phyloP scores from a whole-genome alignment of 2,113 vertebrate species.

The Pardalotus punctatus region DNA sequence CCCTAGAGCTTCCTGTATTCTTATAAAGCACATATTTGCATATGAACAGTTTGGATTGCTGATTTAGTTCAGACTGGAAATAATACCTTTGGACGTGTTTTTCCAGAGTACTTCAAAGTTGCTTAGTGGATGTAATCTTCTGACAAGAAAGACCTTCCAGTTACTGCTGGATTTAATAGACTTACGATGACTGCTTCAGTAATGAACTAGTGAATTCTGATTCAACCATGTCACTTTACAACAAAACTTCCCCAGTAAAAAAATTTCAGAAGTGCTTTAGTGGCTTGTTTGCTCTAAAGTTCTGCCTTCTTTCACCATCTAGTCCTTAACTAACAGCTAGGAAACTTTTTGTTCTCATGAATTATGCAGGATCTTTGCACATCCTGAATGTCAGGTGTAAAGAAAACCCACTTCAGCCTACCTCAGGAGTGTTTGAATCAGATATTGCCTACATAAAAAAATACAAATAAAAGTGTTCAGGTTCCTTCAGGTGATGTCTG shows the following conservation, averaged over 20 bases:
- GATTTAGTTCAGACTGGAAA: background rate
- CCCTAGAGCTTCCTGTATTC: background rate
- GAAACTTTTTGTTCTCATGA: background rate
- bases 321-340: background rate
- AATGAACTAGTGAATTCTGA: background rate
- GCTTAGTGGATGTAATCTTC: background rate
- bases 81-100: background rate
- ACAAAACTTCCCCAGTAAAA: background rate
- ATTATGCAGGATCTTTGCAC: background rate
- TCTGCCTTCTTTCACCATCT: background rate
- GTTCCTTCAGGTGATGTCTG: background rate
- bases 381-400: background rate
- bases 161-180: slow-evolving; percentile 1
- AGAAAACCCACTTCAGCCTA: background rate
- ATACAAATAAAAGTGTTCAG: background rate
- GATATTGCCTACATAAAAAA: background rate
- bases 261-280: background rate
- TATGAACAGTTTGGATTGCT: background rate
- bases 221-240: background rate
- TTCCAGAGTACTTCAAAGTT: background rate
- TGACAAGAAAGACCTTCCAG: background rate
- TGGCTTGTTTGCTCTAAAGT: background rate
- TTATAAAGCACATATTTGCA: background rate
- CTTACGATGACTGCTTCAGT: background rate
- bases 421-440: background rate